Conservation (phyloP, 2,888 invertebrate species). For the Apoderus coryli region DNA sequence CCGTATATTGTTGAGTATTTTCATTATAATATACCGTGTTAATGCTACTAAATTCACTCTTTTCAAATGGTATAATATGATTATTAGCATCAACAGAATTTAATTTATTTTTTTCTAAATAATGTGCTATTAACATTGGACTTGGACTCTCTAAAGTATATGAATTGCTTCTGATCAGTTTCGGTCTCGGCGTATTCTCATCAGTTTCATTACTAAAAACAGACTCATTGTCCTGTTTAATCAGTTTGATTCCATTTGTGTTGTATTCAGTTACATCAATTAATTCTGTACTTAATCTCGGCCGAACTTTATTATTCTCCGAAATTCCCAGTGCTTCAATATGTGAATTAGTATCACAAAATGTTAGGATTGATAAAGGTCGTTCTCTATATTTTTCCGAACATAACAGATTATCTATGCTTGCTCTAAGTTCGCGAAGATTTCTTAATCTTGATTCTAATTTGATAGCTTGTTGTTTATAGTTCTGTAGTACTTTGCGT, state of each 20-base stretch:
- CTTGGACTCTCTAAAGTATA: slow-evolving; percentile 68
- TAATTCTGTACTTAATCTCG: slow-evolving; percentile 23
- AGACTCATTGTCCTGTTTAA: slow-evolving; percentile 11
- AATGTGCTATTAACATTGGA: slow-evolving; percentile 52
- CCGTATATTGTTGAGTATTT: slow-evolving; percentile 3
- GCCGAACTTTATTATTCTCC: slow-evolving; percentile 10
- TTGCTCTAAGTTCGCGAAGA: slow-evolving; percentile 31
- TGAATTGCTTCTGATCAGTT: slow-evolving; percentile 55
- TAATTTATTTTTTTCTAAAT: slow-evolving; percentile 31
- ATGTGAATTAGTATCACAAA: slow-evolving; percentile 13
- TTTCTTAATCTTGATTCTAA: slow-evolving; percentile 43
- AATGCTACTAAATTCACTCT: slow-evolving; percentile 17
- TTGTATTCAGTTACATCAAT: slow-evolving; percentile 25
- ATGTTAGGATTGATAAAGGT: slow-evolving; percentile 11
- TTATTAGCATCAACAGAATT: slow-evolving; percentile 8
- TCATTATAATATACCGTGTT: slow-evolving; percentile 16
- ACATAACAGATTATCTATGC: slow-evolving; percentile 20
- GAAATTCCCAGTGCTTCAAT: slow-evolving; percentile 17
- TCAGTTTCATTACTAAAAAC: slow-evolving; percentile 13
- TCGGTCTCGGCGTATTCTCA: slow-evolving; percentile 29
- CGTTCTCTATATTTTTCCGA: slow-evolving; percentile 14
- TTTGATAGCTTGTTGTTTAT: slow-evolving; percentile 49
- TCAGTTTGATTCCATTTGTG: slow-evolving; percentile 19
- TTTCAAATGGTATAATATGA: slow-evolving; percentile 16
- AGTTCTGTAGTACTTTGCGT: slow-evolving; percentile 49